Conservation (phyloP, 2,113 vertebrate species). For the Cettia cetti region DNA sequence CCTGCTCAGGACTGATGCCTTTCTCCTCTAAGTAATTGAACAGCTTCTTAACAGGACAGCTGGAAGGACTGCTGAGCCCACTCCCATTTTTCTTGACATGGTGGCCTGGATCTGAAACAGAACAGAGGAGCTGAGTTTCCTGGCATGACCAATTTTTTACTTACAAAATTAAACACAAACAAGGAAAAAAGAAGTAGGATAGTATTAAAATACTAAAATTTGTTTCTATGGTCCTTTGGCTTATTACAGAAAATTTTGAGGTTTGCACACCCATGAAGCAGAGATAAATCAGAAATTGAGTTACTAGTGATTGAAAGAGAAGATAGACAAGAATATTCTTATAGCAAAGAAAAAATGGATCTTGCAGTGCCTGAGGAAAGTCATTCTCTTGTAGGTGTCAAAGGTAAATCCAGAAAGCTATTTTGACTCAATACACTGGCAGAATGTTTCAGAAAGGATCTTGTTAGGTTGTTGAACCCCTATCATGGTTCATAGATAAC, state of each 20-base stretch:
- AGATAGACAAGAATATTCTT: background rate
- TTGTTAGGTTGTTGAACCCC: background rate
- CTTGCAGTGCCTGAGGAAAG: background rate
- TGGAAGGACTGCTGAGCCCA: constrained; percentile 31
- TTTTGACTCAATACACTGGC: background rate
- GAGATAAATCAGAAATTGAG: background rate
- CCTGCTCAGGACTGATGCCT: constrained; percentile 26
- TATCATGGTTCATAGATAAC: background rate
- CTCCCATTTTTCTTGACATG: background rate
- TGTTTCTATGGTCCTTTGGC: background rate
- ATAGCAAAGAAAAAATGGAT: background rate
- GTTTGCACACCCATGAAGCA: background rate
- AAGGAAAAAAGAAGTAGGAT: background rate
- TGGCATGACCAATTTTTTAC: background rate
- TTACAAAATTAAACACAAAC: background rate
- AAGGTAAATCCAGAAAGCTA: background rate
- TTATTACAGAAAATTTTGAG: background rate
- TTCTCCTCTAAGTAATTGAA: constrained; percentile 53
- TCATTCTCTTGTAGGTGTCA: background rate
- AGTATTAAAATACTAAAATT: background rate
- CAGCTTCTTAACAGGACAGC: constrained; percentile 46
- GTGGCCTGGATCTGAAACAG: constrained; percentile 4
- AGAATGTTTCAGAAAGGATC: background rate
- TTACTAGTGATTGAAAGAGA: background rate
- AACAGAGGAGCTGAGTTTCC: background rate